These are phyloP conservation scores for Bombycilla garrulus DNA, from an alignment of 2,113 vertebrate genomes.

Conservation along the genomic window DNA sequence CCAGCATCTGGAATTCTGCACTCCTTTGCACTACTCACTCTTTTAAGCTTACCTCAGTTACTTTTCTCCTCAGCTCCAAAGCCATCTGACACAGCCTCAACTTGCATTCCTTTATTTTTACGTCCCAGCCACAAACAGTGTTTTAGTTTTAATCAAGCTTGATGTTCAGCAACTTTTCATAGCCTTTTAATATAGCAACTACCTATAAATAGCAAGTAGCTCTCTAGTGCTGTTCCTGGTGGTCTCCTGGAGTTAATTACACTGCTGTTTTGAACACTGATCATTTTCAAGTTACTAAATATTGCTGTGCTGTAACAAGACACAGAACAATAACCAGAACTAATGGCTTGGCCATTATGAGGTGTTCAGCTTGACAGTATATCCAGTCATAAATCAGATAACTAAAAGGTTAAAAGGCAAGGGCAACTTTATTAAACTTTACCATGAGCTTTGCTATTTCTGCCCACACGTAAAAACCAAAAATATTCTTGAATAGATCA, in stretches of 20 bases:
- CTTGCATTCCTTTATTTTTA: not conserved
- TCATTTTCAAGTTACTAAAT: not conserved
- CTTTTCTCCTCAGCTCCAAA: accelerated
- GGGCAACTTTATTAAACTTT: not conserved
- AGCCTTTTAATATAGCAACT: not conserved
- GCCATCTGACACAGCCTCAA: not conserved
- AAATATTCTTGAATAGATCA: not conserved
- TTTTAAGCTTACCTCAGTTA: not conserved
- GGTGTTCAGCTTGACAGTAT: not conserved
- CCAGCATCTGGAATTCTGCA: not conserved
- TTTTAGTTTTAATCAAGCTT: not conserved
- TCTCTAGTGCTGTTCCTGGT: not conserved
- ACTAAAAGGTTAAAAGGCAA: not conserved
- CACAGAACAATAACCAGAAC: not conserved
- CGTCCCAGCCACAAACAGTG: not conserved
- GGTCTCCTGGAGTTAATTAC: not conserved
- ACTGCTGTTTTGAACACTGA: not conserved
- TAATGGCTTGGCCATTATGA: not conserved
- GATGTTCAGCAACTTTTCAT: not conserved
- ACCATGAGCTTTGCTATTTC: not conserved
- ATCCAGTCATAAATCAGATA: not conserved
- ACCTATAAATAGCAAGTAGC: too few species aligned
- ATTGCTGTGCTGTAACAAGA: not conserved
- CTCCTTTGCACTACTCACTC: accelerated
- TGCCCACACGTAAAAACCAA: not conserved